Base-by-base conservation (phyloP, 2,113 vertebrate genomes). In the Atrichornis clamosus region DNA sequence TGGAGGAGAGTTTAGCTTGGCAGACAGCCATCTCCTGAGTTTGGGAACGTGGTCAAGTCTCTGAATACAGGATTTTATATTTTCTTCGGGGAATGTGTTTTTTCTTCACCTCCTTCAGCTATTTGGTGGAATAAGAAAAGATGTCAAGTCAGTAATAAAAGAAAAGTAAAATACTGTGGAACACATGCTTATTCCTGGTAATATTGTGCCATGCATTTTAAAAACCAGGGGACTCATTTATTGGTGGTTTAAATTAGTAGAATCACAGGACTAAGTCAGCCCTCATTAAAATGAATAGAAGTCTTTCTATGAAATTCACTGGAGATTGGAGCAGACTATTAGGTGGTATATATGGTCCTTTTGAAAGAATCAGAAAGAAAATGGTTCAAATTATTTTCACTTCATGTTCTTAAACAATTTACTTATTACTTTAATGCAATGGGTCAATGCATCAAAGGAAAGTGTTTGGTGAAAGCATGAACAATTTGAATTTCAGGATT, bases 191-290 rank as follows among this genome's bases (percentile, higher is more conserved):
- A 84, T 53, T 87, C 33, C 47, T 78, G 26, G 32, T 73, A 95
- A 64, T 87, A 82, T 50, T 52, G 20, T 63, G n/a, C 18, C 56
- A 68, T 42, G 79, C 82, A 86, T 87, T 95, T 92, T 37, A 76
- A 95, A 95, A 89, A 78, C 0, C 52, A 68, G 7, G 49, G 42
- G 49, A 35, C 49, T 47, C 22, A 42, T 89, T 90, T 91, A 44
- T n/a, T 70, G 27, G 55, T 89, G 53, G 20, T 72, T 94, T 87
- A 89, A 91, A 95, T 93, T 72, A 81, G 73, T 37, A 91, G 72
- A 93, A 78, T 47, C 22, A 72, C 15, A 87, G 9, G 60, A 89
- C 60, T 75, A 49, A 84, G 28, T 82, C 89, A 94, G 44, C 35
- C 30, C 41, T 84, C 83, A 79, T 79, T 91, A 81, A 94, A 91